phyloP scores from a whole-genome alignment of 2,888 invertebrate species.

The Diabrotica balteata region DNA sequence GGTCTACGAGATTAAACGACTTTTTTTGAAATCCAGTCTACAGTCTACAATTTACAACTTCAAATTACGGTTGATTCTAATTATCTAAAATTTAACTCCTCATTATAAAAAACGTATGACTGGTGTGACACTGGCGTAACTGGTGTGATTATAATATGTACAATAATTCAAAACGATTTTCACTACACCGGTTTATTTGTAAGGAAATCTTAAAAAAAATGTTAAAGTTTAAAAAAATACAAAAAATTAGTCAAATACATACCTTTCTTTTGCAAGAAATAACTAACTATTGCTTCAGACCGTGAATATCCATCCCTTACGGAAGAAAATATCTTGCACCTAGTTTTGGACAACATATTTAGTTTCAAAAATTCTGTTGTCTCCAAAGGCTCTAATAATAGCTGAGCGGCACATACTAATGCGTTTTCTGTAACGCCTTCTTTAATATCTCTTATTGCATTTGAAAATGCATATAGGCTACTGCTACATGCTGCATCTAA shows the following conservation, averaged over 20 bases:
- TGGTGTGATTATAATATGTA: too few species aligned
- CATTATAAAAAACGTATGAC: too few species aligned
- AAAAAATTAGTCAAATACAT: too few species aligned
- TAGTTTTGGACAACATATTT: conserved; percentile 28
- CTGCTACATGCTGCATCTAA: conserved; percentile 48
- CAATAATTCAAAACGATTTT: too few species aligned
- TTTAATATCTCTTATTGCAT: conserved; percentile 40
- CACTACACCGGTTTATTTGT: too few species aligned
- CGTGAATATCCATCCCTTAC: conserved; percentile 45
- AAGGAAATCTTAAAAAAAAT: background rate
- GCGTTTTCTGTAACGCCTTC: conserved; percentile 36
- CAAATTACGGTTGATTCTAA: too few species aligned
- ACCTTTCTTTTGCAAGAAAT: conserved; percentile 59
- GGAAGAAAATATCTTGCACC: conserved; percentile 36
- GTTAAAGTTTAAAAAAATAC: too few species aligned
- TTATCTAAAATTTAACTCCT: too few species aligned
- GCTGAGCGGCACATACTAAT: conserved; percentile 38
- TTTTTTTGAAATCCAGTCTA: too few species aligned
- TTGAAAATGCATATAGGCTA: conserved; percentile 40
- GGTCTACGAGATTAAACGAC: too few species aligned
- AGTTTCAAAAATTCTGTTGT: conserved; percentile 38
- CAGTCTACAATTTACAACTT: too few species aligned
- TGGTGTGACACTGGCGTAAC: too few species aligned
- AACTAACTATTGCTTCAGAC: conserved; percentile 60
- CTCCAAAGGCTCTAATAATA: conserved; percentile 42